Evolutionary conservation across 2,888 invertebrate genomes (phyloP), one percentile per base, ranked within the genome.

Genomic region (Ormyrus nitidulus): DNA sequence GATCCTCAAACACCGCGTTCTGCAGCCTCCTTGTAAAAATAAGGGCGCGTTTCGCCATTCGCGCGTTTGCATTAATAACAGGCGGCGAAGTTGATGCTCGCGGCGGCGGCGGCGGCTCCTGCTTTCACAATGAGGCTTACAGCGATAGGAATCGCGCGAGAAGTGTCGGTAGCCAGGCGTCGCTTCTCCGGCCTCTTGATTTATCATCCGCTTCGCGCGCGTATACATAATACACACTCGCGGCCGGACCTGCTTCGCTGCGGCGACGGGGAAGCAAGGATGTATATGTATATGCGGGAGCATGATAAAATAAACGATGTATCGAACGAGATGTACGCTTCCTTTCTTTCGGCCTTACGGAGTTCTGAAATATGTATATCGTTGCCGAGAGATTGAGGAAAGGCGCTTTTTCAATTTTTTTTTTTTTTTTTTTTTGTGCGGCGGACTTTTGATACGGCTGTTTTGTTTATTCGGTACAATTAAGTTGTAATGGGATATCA

Each of bases 381-480:
- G 54, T 1, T 44, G 68, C 53, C 68, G 68, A 44, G 61, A 75
- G 80, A 73, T 49, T 62, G 78, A 80, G 81, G 77, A 10, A 46
- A 46, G 0, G 4, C 34, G 34, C 34, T 11, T 58, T n/a, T n/a
- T n/a, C 6, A 58, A 4, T n/a, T 19, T 19, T 19, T 19, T 19
- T 19, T 19, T 19, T 19, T n/a, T n/a, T 58, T 6, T 58, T n/a
- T 58, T 58, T n/a, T 58, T 58, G 62, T 2, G 34, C 34, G 34
- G 34, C 34, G 34, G 34, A 4, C 34, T 4, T 34, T 34, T 34
- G 4, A 34, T 34, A 3, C 34, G 4, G 34, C 34, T 0, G 34
- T 4, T 34, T 34, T 34, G 34, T 34, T 34, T 4, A 3, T 4
- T 34, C 34, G 34, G 4, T 4, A 34, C 34, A 34, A 34, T 34